Evolutionary conservation across 1,140 invertebrate species (phyloP).

Genomic region (Cecropterus lyciades): DNA sequence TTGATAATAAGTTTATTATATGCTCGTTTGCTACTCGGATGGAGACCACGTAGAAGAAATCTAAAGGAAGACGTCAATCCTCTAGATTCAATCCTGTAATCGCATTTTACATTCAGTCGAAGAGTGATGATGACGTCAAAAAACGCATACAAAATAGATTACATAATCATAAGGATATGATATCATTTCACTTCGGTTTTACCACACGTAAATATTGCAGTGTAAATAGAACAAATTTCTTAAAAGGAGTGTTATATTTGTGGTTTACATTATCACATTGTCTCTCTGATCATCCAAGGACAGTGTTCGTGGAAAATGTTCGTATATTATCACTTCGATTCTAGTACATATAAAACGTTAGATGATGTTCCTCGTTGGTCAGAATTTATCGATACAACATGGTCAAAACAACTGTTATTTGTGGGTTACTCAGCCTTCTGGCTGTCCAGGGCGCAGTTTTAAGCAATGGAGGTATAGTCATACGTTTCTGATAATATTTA

Average conservation of each 20-base stretch:
- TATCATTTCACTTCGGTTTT: slow-evolving; percentile 33
- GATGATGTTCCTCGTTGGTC: slow-evolving; percentile 17
- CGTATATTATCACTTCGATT: slow-evolving; percentile 22
- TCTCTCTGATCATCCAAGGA: slow-evolving; percentile 31
- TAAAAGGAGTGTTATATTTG: slow-evolving; percentile 43
- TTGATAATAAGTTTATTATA: too few relatives aligned
- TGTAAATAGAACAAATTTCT: slow-evolving; percentile 31
- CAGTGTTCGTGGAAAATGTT: slow-evolving; percentile 53
- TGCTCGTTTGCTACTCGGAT: too few relatives aligned
- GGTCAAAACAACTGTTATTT: slow-evolving; percentile 22
- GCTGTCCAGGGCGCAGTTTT: slow-evolving; percentile 41
- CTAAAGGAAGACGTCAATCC: too few relatives aligned
- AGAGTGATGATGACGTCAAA: too few relatives aligned
- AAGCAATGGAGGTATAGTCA: slow-evolving; percentile 39
- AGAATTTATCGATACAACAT: slow-evolving; percentile 39
- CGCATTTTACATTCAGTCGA: too few relatives aligned
- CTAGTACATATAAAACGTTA: slow-evolving; percentile 42
- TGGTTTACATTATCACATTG: slow-evolving; percentile 41
- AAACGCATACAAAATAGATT: slow-evolving; percentile 1
- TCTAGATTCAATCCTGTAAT: too few relatives aligned
- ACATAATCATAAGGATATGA: slow-evolving; percentile 27
- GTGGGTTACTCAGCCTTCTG: slow-evolving; percentile 29
- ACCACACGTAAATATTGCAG: slow-evolving; percentile 3
- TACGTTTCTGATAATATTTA: too few relatives aligned
- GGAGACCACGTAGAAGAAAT: too few relatives aligned